Evolutionary conservation across 1,140 invertebrate genomes (phyloP), one percentile per base, ranked within the genome.

Genomic region (Pemphigus obesinymphae): DNA sequence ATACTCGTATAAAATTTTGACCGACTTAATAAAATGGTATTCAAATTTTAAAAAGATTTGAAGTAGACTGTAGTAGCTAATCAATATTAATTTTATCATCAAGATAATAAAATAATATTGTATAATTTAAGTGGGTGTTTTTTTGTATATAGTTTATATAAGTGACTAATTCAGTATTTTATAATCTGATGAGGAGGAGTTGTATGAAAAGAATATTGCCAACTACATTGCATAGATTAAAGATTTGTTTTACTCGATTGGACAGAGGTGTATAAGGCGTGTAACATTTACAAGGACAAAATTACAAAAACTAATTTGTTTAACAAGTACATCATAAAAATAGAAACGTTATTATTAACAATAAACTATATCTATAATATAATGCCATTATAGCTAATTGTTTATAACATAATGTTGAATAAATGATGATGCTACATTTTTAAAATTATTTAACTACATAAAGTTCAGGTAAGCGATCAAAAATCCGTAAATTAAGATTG

Each of bases 261-360:
- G 2, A 37, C 50, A 58, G 31, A 78, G 73, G 73, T 78, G 50
- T 78, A 58, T 55, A 78, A 45, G 55, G 50, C 26, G 75, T 55
- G 11, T n/a, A 58, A 55, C 2, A 34, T 61, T 1, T 63, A 63
- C 76, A 80, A 61, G 76, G 76, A 80, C 76, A 80, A n/a, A n/a
- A n/a, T n/a, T n/a, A n/a, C n/a, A n/a, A 61, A 58, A 78, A 78
- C 50, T 78, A 78, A 58, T 37, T 53, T 76, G 31, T 37, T 75
- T n/a, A 75, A 34, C 29, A 31, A 53, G 45, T 50, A 34, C 50
- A 76, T 34, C 48, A 34, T 43, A 72, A 72, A 29, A 72, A 48
- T 48, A 10, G 7, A 31, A 43, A 23, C 15, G 2, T 7, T 0
- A 70, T 15, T 7, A 45, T 45, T 43, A 70, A 45, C 45, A 70